Evolutionary conservation across 2,113 vertebrate genomes (phyloP), one percentile per base, ranked within the genome.

Genomic region (Chlamydotis undulata): DNA sequence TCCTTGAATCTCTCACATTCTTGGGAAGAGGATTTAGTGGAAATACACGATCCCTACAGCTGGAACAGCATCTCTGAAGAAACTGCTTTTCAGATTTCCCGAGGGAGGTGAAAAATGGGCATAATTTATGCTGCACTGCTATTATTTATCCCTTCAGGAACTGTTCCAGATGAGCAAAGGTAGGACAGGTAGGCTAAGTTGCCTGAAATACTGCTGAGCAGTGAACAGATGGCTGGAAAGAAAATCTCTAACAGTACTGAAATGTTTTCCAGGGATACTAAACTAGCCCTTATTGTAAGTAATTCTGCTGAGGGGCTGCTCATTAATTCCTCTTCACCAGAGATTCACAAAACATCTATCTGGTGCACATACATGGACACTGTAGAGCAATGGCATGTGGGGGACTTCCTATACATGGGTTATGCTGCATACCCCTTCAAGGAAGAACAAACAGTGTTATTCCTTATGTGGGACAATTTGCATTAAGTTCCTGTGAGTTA

Each of bases 101-200:
- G 39, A 84, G 83, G 47, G 69, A 89, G 14, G 43, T 49, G 67
- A 91, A 90, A 94, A 82, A 78, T 56, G 10, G 60, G 18, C 24
- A 45, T 73, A 93, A 88, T 86, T 93, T 94, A 83, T 61, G 24
- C 52, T 86, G 29, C 47, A 78, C 19, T 83, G 55, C 71, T 92
- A 45, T 83, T 80, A 80, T 88, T 90, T 37, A 89, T 87, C n/a
- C 60, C 76, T 77, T 86, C 86, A 91, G 80, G 80, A 89, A 75
- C 87, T 89, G 71, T 39, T 91, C 35, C 65, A 76, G 39, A 73
- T 29, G 14, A 81, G 28, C 68, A 90, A 93, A 71, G 69, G 61
- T 80, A 90, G 75, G 68, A 88, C 45, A 93, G 64, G 92, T 83
- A 93, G 55, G 63, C 63, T 64, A 88, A 76, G 53, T 76, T 4